These are phyloP conservation scores for Cottus gobio DNA, from an alignment of 2,113 vertebrate species.

Conservation along the genomic window DNA sequence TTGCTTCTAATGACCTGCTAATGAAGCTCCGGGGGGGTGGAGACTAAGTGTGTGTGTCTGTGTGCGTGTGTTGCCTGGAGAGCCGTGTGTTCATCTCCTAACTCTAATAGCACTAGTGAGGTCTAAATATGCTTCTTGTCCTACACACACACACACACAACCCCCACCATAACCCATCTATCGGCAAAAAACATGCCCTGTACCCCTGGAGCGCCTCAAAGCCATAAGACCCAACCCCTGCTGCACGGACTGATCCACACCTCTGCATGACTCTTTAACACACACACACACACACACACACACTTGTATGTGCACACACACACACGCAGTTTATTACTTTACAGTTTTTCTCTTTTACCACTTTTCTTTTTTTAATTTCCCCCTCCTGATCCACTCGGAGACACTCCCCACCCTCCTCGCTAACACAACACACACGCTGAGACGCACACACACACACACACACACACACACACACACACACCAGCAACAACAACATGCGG, in stretches of 20 bases:
- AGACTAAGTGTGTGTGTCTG: constrained; percentile 32
- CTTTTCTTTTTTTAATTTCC: constrained; percentile 3
- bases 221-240: constrained; percentile 65
- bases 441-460: constrained; percentile 34
- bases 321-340: constrained; percentile 56
- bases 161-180: constrained; percentile 52
- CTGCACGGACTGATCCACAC: constrained; percentile 56
- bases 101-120: constrained; percentile 55
- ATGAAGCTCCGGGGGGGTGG: constrained; percentile 66
- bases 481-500: constrained; percentile 31
- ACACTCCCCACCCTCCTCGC: constrained; percentile 20
- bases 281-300: constrained; percentile 33
- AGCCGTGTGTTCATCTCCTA: constrained; percentile 48
- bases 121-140: constrained; percentile 30
- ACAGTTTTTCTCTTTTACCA: constrained; percentile 1
- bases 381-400: constrained; percentile 26
- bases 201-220: constrained; percentile 69
- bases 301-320: constrained; percentile 20
- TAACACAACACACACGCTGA: constrained; percentile 36
- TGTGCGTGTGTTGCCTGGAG: constrained; percentile 46
- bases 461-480: constrained; percentile 33
- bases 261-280: constrained; percentile 39
- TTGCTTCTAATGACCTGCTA: constrained; percentile 69
- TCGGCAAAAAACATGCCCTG: constrained; percentile 66
- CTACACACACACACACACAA: constrained; percentile 31